Evolutionary conservation across 2,797 vertebrate genomes (phyloP).

Genomic region (Dromococcyx pavoninus): DNA sequence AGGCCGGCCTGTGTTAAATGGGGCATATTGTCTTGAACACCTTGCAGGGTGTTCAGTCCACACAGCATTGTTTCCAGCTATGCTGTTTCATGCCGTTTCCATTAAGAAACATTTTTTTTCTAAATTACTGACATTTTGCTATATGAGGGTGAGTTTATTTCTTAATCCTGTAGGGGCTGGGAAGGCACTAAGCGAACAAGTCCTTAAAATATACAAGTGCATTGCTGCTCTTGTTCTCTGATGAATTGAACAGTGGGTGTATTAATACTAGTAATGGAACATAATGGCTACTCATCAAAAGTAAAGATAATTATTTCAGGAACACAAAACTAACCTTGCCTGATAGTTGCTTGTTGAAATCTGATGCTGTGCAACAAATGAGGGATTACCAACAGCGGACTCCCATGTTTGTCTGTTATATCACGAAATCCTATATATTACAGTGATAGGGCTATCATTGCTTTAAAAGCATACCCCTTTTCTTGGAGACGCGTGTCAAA

Average conservation of each 20-base stretch:
- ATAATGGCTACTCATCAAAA: slow-evolving; percentile 31
- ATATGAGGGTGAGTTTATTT: background rate
- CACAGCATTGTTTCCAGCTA: background rate
- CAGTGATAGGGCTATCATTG: slow-evolving; percentile 80
- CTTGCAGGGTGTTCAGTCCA: background rate
- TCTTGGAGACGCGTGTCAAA: slow-evolving; percentile 75
- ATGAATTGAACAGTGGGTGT: background rate
- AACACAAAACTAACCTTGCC: slow-evolving; percentile 19
- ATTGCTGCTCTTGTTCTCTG: background rate
- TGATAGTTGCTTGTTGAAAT: slow-evolving; percentile 78
- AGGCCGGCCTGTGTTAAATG: background rate
- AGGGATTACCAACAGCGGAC: slow-evolving; percentile 87
- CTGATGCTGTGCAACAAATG: slow-evolving; percentile 83
- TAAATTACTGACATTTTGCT: background rate
- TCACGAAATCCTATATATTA: slow-evolving; percentile 83
- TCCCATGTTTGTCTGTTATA: slow-evolving; percentile 81
- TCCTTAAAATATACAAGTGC: background rate
- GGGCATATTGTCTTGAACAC: background rate
- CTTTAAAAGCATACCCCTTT: slow-evolving; percentile 77
- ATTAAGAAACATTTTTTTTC: background rate
- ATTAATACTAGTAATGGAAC: slow-evolving; percentile 41
- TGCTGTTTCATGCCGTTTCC: background rate
- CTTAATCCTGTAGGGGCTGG: background rate
- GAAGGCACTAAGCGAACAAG: background rate
- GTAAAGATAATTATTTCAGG: slow-evolving; percentile 49